phyloP scores from a whole-genome alignment of 64 coral and sea anemone species.

The Pocillopora verrucosa region DNA sequence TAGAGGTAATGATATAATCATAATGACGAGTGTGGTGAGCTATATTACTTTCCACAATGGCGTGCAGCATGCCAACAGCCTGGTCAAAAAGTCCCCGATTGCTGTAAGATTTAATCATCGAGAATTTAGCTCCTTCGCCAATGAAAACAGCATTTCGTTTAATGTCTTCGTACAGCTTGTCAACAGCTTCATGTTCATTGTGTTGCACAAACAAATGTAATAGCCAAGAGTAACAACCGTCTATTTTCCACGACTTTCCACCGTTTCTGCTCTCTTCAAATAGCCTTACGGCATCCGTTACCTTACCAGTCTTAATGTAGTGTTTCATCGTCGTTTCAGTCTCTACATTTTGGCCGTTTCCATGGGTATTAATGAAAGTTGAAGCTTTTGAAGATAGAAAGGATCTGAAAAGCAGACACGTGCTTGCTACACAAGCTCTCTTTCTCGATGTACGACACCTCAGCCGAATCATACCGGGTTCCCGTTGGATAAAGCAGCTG shows the following conservation, averaged over 20 bases:
- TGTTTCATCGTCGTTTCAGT: slow-evolving; percentile 10
- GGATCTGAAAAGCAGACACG: neutral
- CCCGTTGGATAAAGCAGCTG: neutral
- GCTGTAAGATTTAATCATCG: slow-evolving; percentile 72
- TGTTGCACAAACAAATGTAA: slow-evolving; percentile 28
- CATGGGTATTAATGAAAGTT: neutral
- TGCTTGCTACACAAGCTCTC: neutral
- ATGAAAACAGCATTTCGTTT: slow-evolving; percentile 39
- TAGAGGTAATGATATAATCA: slow-evolving; percentile 62
- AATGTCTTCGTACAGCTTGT: slow-evolving; percentile 55
- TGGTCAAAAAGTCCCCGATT: slow-evolving; percentile 43
- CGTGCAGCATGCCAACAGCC: slow-evolving; percentile 47
- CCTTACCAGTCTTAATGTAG: neutral
- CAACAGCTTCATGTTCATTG: slow-evolving; percentile 61
- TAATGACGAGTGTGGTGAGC: slow-evolving; percentile 73
- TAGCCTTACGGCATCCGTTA: slow-evolving; percentile 4
- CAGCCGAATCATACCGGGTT: neutral
- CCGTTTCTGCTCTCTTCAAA: slow-evolving; percentile 37
- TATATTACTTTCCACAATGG: slow-evolving; percentile 37
- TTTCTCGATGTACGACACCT: neutral
- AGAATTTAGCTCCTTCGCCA: slow-evolving; percentile 60
- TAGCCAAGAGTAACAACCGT: neutral
- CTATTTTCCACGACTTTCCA: neutral
- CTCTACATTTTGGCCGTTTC: neutral
- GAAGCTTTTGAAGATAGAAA: neutral